Evolutionary conservation across 1,140 invertebrate species (phyloP).

Genomic region (Platorchestia sp.): DNA sequence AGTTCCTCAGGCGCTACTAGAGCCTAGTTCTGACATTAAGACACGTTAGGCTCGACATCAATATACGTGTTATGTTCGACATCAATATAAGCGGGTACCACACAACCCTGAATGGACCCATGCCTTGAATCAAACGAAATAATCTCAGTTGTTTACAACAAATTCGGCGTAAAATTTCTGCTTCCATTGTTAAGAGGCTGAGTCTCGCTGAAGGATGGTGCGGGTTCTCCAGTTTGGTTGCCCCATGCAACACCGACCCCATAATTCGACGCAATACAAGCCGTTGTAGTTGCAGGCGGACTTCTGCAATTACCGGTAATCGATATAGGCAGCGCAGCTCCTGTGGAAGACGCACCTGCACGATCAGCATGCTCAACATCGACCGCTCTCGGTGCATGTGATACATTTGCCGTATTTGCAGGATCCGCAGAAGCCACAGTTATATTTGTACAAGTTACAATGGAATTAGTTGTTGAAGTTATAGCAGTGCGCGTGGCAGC

Average conservation of each 20-base stretch:
- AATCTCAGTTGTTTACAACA: neutral
- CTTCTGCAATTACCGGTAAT: neutral
- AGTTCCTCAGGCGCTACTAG: neutral
- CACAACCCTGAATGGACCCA: neutral
- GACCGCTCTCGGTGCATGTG: neutral
- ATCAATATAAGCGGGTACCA: neutral
- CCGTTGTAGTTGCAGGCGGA: neutral
- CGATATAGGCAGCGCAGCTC: neutral
- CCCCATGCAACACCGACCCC: neutral
- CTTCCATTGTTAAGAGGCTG: neutral
- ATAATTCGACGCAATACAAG: neutral
- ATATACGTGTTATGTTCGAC: neutral
- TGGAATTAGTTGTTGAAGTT: neutral
- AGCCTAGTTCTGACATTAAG: neutral
- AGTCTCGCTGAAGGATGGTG: neutral
- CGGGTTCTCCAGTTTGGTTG: neutral
- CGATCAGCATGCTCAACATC: neutral
- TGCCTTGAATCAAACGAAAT: neutral
- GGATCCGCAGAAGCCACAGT: neutral
- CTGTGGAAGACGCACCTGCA: neutral
- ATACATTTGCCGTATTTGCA: neutral
- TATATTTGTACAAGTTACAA: neutral
- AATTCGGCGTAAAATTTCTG: neutral
- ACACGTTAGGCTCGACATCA: neutral
- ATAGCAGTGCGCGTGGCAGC: neutral